Conservation (phyloP, 2,113 vertebrate genomes). For the Hyperopisus bebe region DNA sequence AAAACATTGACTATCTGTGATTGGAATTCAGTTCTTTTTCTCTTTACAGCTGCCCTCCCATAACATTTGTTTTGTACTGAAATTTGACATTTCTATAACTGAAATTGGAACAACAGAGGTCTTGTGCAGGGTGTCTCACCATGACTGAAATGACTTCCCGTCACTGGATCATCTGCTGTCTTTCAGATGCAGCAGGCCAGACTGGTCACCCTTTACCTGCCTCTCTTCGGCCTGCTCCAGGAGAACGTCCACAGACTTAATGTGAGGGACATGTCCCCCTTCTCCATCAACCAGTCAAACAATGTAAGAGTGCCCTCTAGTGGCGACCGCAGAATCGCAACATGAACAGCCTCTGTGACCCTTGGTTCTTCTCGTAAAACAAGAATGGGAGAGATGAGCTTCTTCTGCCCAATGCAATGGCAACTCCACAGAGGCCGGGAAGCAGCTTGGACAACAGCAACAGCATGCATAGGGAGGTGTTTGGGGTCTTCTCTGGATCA, state of each 20-base stretch:
- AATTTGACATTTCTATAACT: background rate
- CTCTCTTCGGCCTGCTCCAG: conserved; percentile 84
- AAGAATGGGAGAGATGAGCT: conserved; percentile 78
- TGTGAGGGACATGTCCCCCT: conserved; percentile 71
- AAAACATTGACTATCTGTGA: background rate
- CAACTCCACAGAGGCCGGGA: conserved; percentile 77
- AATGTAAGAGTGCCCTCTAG: conserved; percentile 59
- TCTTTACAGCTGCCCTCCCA: background rate
- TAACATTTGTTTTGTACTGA: background rate
- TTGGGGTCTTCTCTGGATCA: conserved; percentile 89
- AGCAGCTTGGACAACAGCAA: conserved; percentile 73
- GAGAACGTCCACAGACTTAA: conserved; percentile 87
- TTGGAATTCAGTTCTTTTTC: background rate
- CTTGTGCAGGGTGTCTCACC: background rate
- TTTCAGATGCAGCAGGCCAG: conserved; percentile 87
- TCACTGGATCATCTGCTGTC: conserved; percentile 8
- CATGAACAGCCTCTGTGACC: background rate
- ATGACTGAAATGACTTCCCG: background rate
- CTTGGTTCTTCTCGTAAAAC: conserved; percentile 14
- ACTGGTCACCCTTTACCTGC: conserved; percentile 90
- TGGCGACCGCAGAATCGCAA: conserved; percentile 10
- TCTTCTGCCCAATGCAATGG: conserved; percentile 55
- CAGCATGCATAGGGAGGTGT: conserved; percentile 85
- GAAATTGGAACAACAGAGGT: background rate
- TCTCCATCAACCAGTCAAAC: conserved; percentile 63